These are phyloP conservation scores for Scomber scombrus DNA, from an alignment of 2,113 vertebrate species.

Conservation along the genomic window DNA sequence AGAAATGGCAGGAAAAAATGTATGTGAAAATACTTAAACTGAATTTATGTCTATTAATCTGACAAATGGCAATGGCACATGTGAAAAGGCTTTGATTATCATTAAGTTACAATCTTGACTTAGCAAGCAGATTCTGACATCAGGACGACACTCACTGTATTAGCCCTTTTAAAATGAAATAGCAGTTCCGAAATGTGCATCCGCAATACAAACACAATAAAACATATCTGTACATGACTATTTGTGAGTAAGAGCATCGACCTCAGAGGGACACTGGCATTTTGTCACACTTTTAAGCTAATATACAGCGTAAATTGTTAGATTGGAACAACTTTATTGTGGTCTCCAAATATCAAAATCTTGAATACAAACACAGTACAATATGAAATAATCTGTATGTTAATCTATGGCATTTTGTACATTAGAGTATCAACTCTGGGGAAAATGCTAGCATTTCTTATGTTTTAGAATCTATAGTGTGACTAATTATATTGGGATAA, in stretches of 20 bases:
- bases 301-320: background rate
- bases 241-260: conserved; percentile 17
- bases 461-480: conserved; percentile 38
- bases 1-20: conserved; percentile 10
- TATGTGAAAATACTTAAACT: conserved; percentile 12
- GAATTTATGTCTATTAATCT: conserved; percentile 12
- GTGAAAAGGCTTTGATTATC: conserved; percentile 66
- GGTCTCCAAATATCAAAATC: background rate
- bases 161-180: conserved; percentile 73
- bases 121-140: conserved; percentile 45
- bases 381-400: background rate
- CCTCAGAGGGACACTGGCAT: background rate
- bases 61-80: conserved; percentile 54
- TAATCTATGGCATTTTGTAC: background rate
- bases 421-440: background rate
- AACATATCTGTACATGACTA: conserved; percentile 12
- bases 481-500: conserved; percentile 1
- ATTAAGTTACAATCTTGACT: conserved; percentile 60
- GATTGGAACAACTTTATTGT: background rate
- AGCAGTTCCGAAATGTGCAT: conserved; percentile 28
- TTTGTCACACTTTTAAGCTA: background rate
- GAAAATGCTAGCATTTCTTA: background rate
- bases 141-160: conserved; percentile 25
- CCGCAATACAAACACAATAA: conserved; percentile 42
- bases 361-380: conserved; percentile 37